Evolutionary conservation across 2,113 vertebrate species (phyloP).

Genomic region (Columbina picui): DNA sequence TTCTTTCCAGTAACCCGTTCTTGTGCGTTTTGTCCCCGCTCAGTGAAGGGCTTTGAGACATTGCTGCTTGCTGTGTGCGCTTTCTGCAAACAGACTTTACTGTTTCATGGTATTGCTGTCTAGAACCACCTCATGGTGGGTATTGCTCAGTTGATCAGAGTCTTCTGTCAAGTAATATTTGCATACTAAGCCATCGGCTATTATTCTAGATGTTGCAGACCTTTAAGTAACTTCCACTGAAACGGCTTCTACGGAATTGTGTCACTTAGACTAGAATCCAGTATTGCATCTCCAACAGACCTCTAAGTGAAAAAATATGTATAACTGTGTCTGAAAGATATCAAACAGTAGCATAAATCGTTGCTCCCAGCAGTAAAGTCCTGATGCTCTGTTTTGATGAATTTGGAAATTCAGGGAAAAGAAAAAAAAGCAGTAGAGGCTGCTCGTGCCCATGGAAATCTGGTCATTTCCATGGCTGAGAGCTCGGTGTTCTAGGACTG

Average conservation of each 20-base stretch:
- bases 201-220: not conserved
- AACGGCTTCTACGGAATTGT: not conserved
- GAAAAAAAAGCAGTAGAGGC: not conserved
- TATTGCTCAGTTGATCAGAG: not conserved
- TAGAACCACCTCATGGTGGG: not conserved
- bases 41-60: accelerated
- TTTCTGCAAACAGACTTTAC: not conserved
- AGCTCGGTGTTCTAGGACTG: not conserved
- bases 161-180: not conserved
- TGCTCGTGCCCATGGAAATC: not conserved
- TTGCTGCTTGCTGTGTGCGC: not conserved
- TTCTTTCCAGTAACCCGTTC: not conserved
- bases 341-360: not conserved
- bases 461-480: not conserved
- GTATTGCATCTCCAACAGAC: not conserved
- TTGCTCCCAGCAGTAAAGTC: not conserved
- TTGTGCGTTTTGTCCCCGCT: not conserved
- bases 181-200: not conserved
- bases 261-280: not conserved
- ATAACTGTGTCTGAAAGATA: not conserved
- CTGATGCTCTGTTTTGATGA: not conserved
- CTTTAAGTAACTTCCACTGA: not conserved
- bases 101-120: not conserved
- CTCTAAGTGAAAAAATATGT: not conserved
- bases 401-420: not conserved